Evolutionary conservation across 2,113 vertebrate species (phyloP), one percentile per base, ranked within the genome.

Genomic region (Otolemur garnettii): DNA sequence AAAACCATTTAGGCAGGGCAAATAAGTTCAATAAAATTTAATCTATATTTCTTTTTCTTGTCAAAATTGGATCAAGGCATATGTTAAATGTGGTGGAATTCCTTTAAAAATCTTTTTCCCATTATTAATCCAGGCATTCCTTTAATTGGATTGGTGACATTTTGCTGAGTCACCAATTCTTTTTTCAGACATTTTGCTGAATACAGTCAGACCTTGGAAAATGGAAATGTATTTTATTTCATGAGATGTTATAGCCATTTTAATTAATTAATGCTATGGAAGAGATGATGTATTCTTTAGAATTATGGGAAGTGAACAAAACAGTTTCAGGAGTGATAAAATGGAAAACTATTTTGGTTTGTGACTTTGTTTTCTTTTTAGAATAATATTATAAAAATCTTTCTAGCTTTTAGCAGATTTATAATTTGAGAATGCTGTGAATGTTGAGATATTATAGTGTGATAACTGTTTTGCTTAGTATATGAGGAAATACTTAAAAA

Each of bases 131-230:
- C 92, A 97, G 97, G 92, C 96, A 96, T 92, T 97, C 94, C 66
- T 28, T 79, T 88, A 90, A 81, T 78, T 50, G 62, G 0, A 0
- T 68, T 97, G 92, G 71, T 93, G 92, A 87, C 91, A 96, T 96
- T 96, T 84, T 97, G 97, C 93, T 96, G 96, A 98, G 91, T 98
- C n/a, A n/a, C n/a, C n/a, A n/a, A n/a, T n/a, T n/a, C n/a, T n/a
- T n/a, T n/a, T n/a, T n/a, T n/a, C n/a, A n/a, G 92, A 87, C 91
- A 96, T 96, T 96, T 84, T 97, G 97, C 93, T 96, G 95, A 90
- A 64, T 30, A 42, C 53, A 92, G 92, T 78, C 94, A 95, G 90
- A 96, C 85, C 60, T 96, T 55, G 90, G 82, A 21, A 3, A 69
- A 24, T 74, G 86, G 55, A 93, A 94, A 88, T 60, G 57, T 90